phyloP scores from a whole-genome alignment of 2,888 invertebrate species.

The Callimorpha dominula region DNA sequence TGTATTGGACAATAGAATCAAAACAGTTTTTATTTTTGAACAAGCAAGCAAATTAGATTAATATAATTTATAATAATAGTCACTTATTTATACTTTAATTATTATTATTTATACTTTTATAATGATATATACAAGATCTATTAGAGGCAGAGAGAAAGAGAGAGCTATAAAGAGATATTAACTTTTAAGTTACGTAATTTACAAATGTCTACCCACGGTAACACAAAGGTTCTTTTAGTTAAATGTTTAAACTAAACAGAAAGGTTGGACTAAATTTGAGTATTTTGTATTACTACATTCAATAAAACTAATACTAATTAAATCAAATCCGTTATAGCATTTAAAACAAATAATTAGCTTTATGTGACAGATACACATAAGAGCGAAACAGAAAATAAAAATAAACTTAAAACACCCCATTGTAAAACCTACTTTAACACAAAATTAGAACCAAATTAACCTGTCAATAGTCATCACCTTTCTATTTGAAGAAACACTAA shows the following conservation, averaged over 20 bases:
- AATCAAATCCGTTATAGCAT: too few relatives aligned
- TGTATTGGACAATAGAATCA: not conserved
- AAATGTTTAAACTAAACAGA: not conserved
- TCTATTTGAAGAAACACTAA: constrained; percentile 52
- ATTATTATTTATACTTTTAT: too few relatives aligned
- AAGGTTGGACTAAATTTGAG: too few relatives aligned
- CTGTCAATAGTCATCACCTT: constrained; percentile 60
- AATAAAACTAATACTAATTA: not conserved
- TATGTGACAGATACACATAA: not conserved
- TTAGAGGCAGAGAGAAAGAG: too few relatives aligned
- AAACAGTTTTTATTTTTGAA: not conserved
- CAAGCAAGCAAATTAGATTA: not conserved
- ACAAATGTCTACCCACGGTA: not conserved
- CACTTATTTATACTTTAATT: too few relatives aligned
- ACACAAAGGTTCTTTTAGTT: not conserved
- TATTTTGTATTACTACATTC: too few relatives aligned
- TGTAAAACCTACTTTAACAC: constrained; percentile 31
- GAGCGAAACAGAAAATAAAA: not conserved
- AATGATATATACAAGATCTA: too few relatives aligned
- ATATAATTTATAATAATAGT: not conserved
- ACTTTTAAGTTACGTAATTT: not conserved
- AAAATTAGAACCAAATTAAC: constrained; percentile 70
- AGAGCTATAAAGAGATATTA: too few relatives aligned
- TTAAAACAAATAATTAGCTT: too few relatives aligned
- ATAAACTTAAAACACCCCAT: constrained; percentile 19